Conservation (phyloP, 1,140 invertebrate genomes). For the Habropoda laboriosa region DNA sequence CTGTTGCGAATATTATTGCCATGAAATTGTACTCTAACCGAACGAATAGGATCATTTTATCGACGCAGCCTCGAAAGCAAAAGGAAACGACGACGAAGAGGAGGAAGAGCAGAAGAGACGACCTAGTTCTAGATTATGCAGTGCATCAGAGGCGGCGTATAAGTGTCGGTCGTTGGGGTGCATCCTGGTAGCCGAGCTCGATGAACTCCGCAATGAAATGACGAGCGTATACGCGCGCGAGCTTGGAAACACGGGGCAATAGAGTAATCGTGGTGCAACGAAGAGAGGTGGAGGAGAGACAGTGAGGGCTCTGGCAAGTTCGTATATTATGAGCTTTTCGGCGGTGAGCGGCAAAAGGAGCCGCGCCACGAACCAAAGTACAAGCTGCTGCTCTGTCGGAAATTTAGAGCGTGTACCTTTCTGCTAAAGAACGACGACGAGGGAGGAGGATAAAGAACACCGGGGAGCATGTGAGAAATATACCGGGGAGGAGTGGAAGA, state of each 20-base stretch:
- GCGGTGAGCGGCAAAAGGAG: conserved; percentile 7
- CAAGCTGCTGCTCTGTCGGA: conserved; percentile 1
- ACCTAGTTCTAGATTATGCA: conserved; percentile 34
- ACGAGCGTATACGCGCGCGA: conserved; percentile 29
- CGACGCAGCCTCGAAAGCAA: not conserved
- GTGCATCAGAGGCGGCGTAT: not conserved
- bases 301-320: not conserved
- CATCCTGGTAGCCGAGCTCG: conserved; percentile 26
- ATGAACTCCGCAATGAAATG: conserved; percentile 49
- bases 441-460: no score
- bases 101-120: not conserved
- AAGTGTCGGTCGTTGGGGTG: conserved; percentile 1
- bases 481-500: not conserved
- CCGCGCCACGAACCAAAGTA: not conserved
- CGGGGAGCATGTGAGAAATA: not conserved
- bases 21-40: conserved; percentile 18
- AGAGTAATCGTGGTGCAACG: conserved; percentile 50
- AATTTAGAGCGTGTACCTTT: conserved; percentile 39
- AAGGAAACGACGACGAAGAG: not conserved
- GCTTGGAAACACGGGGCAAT: conserved; percentile 47
- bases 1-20: conserved; percentile 9
- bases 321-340: conserved; percentile 55
- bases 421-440: not conserved
- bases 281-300: no score
- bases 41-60: not conserved